Conservation (phyloP, 1,140 invertebrate genomes). For the Drosophila auraria region DNA sequence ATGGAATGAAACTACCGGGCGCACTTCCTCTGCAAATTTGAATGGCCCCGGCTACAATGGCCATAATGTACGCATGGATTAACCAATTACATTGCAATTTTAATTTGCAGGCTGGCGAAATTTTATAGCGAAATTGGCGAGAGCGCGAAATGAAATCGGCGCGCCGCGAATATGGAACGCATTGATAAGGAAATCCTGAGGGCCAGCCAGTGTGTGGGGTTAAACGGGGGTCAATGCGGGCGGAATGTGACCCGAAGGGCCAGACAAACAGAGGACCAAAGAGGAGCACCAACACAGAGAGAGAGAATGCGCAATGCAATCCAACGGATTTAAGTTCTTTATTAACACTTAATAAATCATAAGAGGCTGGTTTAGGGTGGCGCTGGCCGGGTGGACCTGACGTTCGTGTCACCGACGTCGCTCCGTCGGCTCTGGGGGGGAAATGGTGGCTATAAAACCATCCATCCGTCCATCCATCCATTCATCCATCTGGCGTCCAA, state of each 20-base stretch:
- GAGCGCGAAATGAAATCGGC: constrained; percentile 73
- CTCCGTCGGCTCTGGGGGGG: constrained; percentile 27
- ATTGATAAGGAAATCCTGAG: constrained; percentile 82
- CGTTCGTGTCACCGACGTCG: constrained; percentile 38
- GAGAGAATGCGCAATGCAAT: constrained; percentile 69
- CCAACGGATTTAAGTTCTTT: constrained; percentile 85
- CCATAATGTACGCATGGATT: constrained; percentile 84
- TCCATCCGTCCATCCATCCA: constrained; percentile 61
- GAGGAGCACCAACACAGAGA: constrained; percentile 25
- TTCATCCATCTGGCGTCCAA: constrained; percentile 41
- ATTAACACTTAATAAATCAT: constrained; percentile 85
- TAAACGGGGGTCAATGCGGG: constrained; percentile 12
- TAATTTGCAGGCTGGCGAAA: constrained; percentile 83
- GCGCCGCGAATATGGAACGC: constrained; percentile 75
- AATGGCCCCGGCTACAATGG: constrained; percentile 55
- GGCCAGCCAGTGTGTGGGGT: constrained; percentile 7
- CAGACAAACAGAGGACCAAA: constrained; percentile 20
- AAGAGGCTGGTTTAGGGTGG: constrained; percentile 12
- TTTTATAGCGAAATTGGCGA: constrained; percentile 84
- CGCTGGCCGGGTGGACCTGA: constrained; percentile 1
- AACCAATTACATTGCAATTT: constrained; percentile 85
- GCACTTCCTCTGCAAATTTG: constrained; percentile 64
- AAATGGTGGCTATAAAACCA: constrained; percentile 79
- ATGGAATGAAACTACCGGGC: constrained; percentile 49
- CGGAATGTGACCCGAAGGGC: constrained; percentile 21